A percentile compares a stretch with the other conserved stretches of the same genome.
Conservation (phyloP, 2,888 invertebrate genomes). For the Cacoxenus indagator region DNA sequence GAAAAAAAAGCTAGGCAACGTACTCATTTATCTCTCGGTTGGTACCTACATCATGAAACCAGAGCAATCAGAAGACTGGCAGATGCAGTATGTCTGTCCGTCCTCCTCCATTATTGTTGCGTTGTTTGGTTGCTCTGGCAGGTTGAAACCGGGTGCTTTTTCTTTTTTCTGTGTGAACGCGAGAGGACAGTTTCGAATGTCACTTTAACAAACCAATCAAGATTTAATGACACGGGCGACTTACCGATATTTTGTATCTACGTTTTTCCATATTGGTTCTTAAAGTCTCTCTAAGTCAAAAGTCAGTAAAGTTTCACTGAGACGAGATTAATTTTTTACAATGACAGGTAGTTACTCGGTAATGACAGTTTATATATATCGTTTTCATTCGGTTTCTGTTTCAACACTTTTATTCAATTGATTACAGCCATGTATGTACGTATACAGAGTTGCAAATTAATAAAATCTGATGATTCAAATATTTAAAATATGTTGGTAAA, state of each 20-base stretch:
- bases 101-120: slow-evolving; percentile 89
- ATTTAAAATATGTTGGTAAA: too few relatives aligned
- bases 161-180: slow-evolving; percentile 83
- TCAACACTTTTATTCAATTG: too few relatives aligned
- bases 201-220: background rate
- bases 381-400: too few relatives aligned
- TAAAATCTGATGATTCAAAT: too few relatives aligned
- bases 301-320: too few relatives aligned
- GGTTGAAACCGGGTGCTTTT: slow-evolving; percentile 88
- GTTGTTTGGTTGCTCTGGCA: slow-evolving; percentile 92
- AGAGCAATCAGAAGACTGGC: slow-evolving; percentile 92
- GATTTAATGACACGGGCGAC: background rate
- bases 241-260: background rate
- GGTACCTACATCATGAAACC: slow-evolving; percentile 93
- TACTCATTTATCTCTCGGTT: background rate
- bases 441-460: too few relatives aligned
- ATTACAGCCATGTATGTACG: too few relatives aligned
- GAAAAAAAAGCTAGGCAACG: background rate
- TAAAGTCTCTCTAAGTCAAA: background rate
- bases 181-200: too few relatives aligned
- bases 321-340: too few relatives aligned
- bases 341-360: too few relatives aligned
- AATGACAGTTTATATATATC: too few relatives aligned
- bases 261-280: background rate
- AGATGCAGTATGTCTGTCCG: slow-evolving; percentile 94